A percentile compares a stretch with the other conserved stretches of the same genome.
These are phyloP conservation scores for Phalangium opilio DNA, from an alignment of 2,888 invertebrate species.

Conservation along the genomic window DNA sequence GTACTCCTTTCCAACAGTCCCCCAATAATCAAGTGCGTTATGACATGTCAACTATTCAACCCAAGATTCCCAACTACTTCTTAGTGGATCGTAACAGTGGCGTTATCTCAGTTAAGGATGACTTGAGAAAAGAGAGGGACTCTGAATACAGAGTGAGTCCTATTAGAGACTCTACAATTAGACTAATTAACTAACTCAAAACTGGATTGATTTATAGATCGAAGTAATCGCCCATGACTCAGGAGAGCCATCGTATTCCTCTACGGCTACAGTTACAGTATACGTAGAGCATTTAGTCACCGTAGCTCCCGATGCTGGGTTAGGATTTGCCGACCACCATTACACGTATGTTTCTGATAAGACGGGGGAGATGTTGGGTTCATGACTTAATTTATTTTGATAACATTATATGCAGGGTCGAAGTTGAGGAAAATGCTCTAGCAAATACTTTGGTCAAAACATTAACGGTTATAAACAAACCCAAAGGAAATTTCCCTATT, in stretches of 20 bases:
- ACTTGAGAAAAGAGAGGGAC: slow-evolving; percentile 66
- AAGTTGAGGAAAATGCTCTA: slow-evolving; percentile 59
- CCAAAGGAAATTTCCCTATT: slow-evolving; percentile 48
- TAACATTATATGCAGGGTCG: slow-evolving; percentile 35
- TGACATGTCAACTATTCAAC: slow-evolving; percentile 56
- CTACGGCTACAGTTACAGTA: slow-evolving; percentile 62
- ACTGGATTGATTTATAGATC: slow-evolving; percentile 39
- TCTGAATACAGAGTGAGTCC: slow-evolving; percentile 60
- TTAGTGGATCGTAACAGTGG: slow-evolving; percentile 73
- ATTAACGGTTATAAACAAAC: slow-evolving; percentile 56
- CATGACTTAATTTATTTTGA: background rate
- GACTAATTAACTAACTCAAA: background rate
- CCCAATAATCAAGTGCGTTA: slow-evolving; percentile 35
- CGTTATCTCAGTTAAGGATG: slow-evolving; percentile 60
- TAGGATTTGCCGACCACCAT: slow-evolving; percentile 72
- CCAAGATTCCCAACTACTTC: slow-evolving; percentile 69
- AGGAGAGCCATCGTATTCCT: slow-evolving; percentile 67
- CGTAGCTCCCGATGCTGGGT: slow-evolving; percentile 51
- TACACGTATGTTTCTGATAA: slow-evolving; percentile 41
- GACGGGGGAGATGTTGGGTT: background rate
- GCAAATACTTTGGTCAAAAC: slow-evolving; percentile 50
- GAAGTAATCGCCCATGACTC: slow-evolving; percentile 72
- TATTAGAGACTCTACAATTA: background rate
- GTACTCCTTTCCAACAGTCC: slow-evolving; percentile 16
- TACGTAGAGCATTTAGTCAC: slow-evolving; percentile 54